Evolutionary conservation across 2,797 vertebrate genomes (phyloP).

Genomic region (Diplodus puntazzo): DNA sequence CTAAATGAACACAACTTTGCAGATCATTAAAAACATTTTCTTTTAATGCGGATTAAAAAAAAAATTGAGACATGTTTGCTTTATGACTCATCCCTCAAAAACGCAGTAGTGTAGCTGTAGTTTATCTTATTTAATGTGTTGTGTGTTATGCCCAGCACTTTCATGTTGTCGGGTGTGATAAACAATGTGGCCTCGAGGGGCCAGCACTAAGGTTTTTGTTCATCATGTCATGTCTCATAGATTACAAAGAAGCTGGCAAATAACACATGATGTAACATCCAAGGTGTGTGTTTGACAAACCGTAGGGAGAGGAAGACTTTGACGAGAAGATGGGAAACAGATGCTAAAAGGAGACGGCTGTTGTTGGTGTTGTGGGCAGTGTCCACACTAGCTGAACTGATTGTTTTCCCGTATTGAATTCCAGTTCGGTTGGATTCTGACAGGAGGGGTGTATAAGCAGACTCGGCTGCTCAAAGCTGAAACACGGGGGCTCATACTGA

Average conservation of each 20-base stretch:
- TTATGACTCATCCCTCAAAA: too few relatives aligned
- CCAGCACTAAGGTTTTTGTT: background rate
- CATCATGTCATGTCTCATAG: too few relatives aligned
- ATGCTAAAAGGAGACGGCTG: background rate
- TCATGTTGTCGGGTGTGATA: background rate
- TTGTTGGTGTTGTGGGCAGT: background rate
- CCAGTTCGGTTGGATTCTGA: background rate
- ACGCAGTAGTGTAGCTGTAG: too few relatives aligned
- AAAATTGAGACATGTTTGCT: too few relatives aligned
- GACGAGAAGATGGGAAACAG: background rate
- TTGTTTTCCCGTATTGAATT: too few relatives aligned
- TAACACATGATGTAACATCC: background rate
- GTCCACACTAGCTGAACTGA: background rate
- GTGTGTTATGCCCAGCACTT: background rate
- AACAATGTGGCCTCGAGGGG: background rate
- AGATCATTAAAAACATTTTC: background rate
- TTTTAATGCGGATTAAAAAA: background rate
- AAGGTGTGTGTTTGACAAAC: background rate
- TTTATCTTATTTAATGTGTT: too few relatives aligned
- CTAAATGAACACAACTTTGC: background rate
- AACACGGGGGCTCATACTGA: slow-evolving; percentile 2
- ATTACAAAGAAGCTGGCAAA: too few relatives aligned
- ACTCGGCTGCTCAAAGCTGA: background rate
- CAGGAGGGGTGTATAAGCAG: slow-evolving; percentile 1
- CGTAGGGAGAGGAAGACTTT: background rate